Conservation (phyloP, 2,888 invertebrate species). For the Sturmia bella region DNA sequence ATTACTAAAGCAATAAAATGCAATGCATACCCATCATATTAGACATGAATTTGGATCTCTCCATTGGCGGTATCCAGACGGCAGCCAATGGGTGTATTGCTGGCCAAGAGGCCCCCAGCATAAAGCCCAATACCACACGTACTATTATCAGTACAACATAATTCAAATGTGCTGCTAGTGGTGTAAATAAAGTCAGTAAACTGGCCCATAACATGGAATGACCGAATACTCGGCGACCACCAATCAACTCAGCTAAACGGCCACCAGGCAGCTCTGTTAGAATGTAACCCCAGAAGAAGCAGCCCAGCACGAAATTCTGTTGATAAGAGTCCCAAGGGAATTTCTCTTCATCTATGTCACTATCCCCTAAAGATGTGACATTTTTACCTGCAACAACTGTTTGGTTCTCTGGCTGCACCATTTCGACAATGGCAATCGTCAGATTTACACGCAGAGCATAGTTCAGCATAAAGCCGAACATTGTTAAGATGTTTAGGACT, state of each 20-base stretch:
- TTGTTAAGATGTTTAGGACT: constrained; percentile 91
- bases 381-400: constrained; percentile 31
- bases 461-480: constrained; percentile 94
- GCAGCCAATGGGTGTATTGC: constrained; percentile 96
- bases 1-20: neutral
- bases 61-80: constrained; percentile 96
- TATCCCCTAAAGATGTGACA: constrained; percentile 29
- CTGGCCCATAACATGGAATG: constrained; percentile 93
- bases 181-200: constrained; percentile 90
- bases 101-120: constrained; percentile 94
- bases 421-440: constrained; percentile 92
- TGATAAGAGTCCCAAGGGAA: constrained; percentile 91
- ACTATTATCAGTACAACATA: constrained; percentile 87
- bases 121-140: constrained; percentile 89
- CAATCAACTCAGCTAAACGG: constrained; percentile 90
- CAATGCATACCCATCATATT: constrained; percentile 90
- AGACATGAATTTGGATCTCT: constrained; percentile 95
- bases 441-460: constrained; percentile 93
- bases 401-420: constrained; percentile 83
- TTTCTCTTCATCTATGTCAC: constrained; percentile 79
- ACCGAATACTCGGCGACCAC: constrained; percentile 92
- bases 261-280: constrained; percentile 95
- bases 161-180: constrained; percentile 87
- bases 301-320: constrained; percentile 90
- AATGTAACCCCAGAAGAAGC: constrained; percentile 96